Percentiles rank a stretch among this genome's conserved stretches.
phyloP scores from a whole-genome alignment of 2,888 invertebrate species.

The Drosophila kambysellisi region DNA sequence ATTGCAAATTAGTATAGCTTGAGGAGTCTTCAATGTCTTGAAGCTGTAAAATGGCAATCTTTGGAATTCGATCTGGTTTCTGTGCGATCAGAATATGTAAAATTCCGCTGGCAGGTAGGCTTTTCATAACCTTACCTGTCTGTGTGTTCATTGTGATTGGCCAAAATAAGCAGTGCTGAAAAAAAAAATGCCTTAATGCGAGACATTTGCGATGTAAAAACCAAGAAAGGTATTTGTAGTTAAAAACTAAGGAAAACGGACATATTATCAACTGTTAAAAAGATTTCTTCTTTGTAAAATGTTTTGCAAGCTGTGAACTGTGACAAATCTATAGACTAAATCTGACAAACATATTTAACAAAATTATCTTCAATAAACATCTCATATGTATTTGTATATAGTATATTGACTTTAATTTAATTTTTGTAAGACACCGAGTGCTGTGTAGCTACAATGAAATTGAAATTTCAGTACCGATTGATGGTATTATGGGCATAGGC shows the following conservation, averaged over 20 bases:
- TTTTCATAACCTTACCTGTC: background rate
- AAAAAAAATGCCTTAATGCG: background rate
- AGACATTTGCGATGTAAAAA: background rate
- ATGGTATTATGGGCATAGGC: conserved; percentile 1
- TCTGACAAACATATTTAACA: background rate
- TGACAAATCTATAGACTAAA: background rate
- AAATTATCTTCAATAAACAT: background rate
- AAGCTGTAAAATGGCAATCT: background rate
- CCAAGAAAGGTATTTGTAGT: too few relatives aligned
- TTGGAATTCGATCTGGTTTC: background rate
- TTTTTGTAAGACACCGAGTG: background rate
- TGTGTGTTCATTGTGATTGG: background rate
- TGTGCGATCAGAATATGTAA: background rate
- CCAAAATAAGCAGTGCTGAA: background rate
- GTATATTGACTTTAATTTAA: background rate
- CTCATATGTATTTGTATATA: background rate
- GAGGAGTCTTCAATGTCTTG: background rate
- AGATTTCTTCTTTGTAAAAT: too few relatives aligned
- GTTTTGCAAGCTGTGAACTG: background rate
- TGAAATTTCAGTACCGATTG: conserved; percentile 13
- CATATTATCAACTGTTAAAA: too few relatives aligned
- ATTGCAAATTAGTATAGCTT: background rate
- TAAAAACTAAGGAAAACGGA: too few relatives aligned
- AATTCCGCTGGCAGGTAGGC: background rate
- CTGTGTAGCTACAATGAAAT: conserved; percentile 26